Evolutionary conservation across 2,888 invertebrate species (phyloP).

Genomic region (Myathropa florea): DNA sequence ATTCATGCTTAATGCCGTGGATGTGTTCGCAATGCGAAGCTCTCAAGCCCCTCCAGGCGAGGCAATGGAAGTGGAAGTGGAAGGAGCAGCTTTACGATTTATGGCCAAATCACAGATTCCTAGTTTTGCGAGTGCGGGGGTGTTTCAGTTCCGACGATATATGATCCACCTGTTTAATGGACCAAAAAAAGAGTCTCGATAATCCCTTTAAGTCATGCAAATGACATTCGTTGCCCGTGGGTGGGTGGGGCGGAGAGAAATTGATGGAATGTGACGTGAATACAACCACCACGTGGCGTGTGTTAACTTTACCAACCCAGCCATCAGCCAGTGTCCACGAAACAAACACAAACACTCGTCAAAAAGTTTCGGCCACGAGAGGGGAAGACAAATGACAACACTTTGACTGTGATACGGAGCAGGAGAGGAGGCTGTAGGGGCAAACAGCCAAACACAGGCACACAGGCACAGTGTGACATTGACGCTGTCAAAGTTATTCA

Average conservation of each 20-base stretch:
- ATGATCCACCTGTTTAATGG: conserved; percentile 57
- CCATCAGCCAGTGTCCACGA: not conserved
- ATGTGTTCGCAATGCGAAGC: not conserved
- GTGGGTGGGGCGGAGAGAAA: conserved; percentile 30
- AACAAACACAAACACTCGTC: conserved; percentile 33
- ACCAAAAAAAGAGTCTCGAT: conserved; percentile 26
- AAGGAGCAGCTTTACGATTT: conserved; percentile 31
- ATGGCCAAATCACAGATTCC: conserved; percentile 37
- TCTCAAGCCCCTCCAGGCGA: not conserved
- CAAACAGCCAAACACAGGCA: no score
- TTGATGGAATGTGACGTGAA: conserved; percentile 57
- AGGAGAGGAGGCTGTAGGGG: not conserved
- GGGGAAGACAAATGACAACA: conserved; percentile 44
- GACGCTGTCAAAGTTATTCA: conserved; percentile 65
- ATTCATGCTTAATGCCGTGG: conserved; percentile 8
- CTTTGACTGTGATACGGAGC: not conserved
- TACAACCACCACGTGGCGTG: not conserved
- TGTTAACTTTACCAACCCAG: not conserved
- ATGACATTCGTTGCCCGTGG: conserved; percentile 18
- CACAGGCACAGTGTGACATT: conserved; percentile 45
- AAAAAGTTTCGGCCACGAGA: conserved; percentile 29
- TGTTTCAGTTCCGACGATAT: conserved; percentile 1
- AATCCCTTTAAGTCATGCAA: conserved; percentile 53
- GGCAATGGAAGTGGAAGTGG: conserved; percentile 5
- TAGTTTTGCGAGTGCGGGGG: no score